phyloP scores from a whole-genome alignment of 2,113 vertebrate species.

The Coregonus clupeaformis region DNA sequence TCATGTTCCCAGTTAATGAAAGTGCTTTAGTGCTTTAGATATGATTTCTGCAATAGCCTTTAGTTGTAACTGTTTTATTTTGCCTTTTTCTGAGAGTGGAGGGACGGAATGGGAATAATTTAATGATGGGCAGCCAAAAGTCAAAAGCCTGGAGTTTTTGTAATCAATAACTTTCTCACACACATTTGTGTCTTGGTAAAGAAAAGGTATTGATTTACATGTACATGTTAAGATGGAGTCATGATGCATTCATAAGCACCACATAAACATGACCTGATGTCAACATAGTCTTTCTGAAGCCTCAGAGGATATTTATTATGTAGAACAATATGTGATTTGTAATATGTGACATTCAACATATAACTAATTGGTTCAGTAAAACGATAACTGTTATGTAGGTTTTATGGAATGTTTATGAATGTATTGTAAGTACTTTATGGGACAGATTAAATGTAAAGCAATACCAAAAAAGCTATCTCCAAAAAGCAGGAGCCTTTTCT shows the following conservation, averaged over 20 bases:
- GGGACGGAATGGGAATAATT: too few species aligned
- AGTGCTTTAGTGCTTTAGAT: not conserved
- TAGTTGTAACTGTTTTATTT: too few species aligned
- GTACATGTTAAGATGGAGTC: too few species aligned
- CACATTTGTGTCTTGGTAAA: not conserved
- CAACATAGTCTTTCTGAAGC: not conserved
- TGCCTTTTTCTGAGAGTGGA: too few species aligned
- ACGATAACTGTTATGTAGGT: not conserved
- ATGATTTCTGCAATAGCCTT: not conserved
- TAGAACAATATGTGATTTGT: not conserved
- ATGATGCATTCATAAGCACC: not conserved
- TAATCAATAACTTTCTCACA: not conserved
- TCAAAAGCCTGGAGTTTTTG: too few species aligned
- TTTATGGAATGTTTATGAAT: not conserved
- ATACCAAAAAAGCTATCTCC: not conserved
- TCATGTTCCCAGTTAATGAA: not conserved
- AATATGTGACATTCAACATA: not conserved
- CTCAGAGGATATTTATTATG: not conserved
- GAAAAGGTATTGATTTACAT: not conserved
- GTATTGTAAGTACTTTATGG: not conserved
- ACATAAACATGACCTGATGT: not conserved
- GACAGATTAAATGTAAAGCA: not conserved
- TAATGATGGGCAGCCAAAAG: too few species aligned
- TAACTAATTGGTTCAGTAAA: not conserved
- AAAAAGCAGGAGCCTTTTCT: not conserved